phyloP scores from a whole-genome alignment of 2,797 vertebrate species.

The Apogon talboti region DNA sequence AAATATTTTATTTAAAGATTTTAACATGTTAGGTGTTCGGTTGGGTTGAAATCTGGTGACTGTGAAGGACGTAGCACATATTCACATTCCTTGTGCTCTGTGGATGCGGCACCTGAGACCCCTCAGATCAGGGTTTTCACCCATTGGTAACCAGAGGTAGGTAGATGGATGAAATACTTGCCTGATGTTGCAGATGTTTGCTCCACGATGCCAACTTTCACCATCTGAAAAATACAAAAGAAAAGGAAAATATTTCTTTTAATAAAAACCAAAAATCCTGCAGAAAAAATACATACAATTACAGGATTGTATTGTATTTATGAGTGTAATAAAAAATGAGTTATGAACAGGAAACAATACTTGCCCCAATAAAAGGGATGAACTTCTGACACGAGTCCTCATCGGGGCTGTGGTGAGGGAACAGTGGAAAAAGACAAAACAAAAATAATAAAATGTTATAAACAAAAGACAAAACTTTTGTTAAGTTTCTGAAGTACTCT shows the following conservation, averaged over 20 bases:
- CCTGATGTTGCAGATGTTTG: constrained; percentile 94
- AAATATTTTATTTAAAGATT: too few relatives aligned
- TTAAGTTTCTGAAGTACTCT: not conserved
- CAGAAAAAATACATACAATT: not conserved
- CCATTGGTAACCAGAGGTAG: too few relatives aligned
- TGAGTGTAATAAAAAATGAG: not conserved
- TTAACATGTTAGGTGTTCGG: too few relatives aligned
- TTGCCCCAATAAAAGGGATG: constrained; percentile 97
- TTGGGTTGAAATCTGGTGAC: too few relatives aligned
- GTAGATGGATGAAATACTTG: constrained; percentile 49
- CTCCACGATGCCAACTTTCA: constrained; percentile 97
- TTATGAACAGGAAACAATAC: constrained; percentile 47
- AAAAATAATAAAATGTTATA: constrained; percentile 10
- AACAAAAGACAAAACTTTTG: not conserved
- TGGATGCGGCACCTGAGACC: too few relatives aligned
- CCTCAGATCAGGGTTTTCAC: too few relatives aligned
- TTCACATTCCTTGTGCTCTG: too few relatives aligned
- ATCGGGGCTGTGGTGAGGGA: constrained; percentile 85
- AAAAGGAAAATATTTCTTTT: not conserved
- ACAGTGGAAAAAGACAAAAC: constrained; percentile 6
- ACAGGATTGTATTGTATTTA: too few relatives aligned
- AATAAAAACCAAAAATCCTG: not conserved
- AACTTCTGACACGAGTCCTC: constrained; percentile 99
- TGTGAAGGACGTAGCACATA: too few relatives aligned
- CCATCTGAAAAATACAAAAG: constrained; percentile 84